Evolutionary conservation across 2,113 vertebrate genomes (phyloP).

Genomic region (Diphyllodes magnificus): DNA sequence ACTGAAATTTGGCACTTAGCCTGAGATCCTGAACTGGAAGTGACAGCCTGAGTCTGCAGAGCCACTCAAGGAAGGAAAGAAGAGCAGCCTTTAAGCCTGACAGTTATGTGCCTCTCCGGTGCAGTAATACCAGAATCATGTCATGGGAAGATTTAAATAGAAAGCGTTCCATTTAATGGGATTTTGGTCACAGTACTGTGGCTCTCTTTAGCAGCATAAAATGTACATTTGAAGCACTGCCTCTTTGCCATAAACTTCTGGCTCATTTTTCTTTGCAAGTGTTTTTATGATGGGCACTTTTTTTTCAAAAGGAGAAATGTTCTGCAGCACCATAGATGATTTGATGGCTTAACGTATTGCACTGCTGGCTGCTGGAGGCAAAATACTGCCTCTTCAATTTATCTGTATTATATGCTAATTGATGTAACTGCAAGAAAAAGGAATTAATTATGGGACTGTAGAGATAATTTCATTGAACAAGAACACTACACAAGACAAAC

Average conservation of each 20-base stretch:
- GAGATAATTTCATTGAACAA: constrained; percentile 11
- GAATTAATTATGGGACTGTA: not conserved
- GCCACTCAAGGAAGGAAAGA: not conserved
- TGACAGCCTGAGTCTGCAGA: not conserved
- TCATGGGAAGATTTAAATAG: constrained; percentile 37
- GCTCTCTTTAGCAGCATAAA: constrained; percentile 43
- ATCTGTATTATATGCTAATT: constrained; percentile 25
- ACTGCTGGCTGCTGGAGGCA: not conserved
- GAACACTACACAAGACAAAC: not conserved
- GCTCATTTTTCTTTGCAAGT: constrained; percentile 5
- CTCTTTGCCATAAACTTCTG: constrained; percentile 21
- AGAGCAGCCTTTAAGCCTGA: not conserved
- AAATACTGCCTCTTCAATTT: constrained; percentile 2
- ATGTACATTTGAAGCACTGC: constrained; percentile 32
- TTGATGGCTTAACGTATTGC: not conserved
- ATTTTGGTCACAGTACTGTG: constrained; percentile 48
- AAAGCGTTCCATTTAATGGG: constrained; percentile 51
- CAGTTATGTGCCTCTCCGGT: not conserved
- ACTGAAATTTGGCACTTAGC: not conserved
- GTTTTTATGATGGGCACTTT: not conserved
- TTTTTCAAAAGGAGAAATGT: not conserved
- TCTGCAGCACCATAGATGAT: not conserved
- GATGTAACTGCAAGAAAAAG: not conserved
- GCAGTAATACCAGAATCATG: constrained; percentile 16
- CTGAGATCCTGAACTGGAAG: not conserved